Percentiles rank a stretch among this genome's conserved stretches.
Evolutionary conservation across 1,140 invertebrate genomes (phyloP).

Genomic region (Drosophila azteca): DNA sequence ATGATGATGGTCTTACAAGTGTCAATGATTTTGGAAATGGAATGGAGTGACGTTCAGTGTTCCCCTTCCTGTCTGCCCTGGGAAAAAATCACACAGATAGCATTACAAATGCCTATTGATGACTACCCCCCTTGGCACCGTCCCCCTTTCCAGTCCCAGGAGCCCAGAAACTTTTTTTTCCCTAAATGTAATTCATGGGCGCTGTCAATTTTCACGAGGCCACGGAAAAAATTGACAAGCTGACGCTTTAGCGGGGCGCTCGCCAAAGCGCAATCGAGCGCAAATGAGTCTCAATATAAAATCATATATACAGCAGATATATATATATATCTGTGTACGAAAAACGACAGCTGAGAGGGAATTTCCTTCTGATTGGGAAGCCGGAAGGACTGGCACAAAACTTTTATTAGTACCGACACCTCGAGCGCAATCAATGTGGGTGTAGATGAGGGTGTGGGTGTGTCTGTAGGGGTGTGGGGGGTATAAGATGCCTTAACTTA

Average conservation of each 20-base stretch:
- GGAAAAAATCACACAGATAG: too few species aligned
- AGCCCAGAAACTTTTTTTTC: slow-evolving; percentile 5
- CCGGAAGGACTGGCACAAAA: background rate
- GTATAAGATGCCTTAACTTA: slow-evolving; percentile 8
- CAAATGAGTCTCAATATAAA: slow-evolving; percentile 46
- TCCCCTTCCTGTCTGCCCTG: too few species aligned
- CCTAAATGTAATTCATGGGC: slow-evolving; percentile 6
- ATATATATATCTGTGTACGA: too few species aligned
- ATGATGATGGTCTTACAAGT: slow-evolving; percentile 13
- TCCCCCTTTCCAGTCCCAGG: too few species aligned
- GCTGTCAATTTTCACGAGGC: slow-evolving; percentile 22
- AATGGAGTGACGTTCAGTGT: too few species aligned
- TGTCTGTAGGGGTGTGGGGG: background rate
- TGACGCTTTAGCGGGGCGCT: slow-evolving; percentile 16
- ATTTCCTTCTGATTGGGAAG: background rate
- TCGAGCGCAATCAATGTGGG: slow-evolving; percentile 16
- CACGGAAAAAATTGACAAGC: slow-evolving; percentile 35
- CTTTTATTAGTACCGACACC: slow-evolving; percentile 24
- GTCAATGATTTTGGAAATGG: slow-evolving; percentile 14
- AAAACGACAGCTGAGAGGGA: background rate
- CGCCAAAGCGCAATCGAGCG: slow-evolving; percentile 41
- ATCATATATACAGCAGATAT: background rate
- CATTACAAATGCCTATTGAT: too few species aligned
- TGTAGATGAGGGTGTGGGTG: background rate
- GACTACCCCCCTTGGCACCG: too few species aligned